Evolutionary conservation across 2,888 invertebrate species (phyloP).

Genomic region (Thysanoteuthis rhombus): DNA sequence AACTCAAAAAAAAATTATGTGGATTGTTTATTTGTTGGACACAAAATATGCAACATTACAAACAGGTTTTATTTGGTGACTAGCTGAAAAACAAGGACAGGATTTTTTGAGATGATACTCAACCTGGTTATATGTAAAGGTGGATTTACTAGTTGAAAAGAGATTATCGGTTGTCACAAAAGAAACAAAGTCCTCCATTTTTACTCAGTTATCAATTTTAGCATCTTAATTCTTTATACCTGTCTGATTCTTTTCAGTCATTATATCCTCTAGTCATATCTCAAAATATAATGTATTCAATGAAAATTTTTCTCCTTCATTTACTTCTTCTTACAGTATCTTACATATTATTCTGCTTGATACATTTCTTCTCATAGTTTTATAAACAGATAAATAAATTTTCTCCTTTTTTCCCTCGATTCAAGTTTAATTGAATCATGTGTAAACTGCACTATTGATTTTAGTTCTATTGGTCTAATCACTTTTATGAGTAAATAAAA

Average conservation of each 20-base stretch:
- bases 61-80: not conserved
- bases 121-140: not conserved
- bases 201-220: not conserved
- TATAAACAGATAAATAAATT: not conserved
- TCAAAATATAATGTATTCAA: not conserved
- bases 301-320: not conserved
- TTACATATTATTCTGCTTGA: not conserved
- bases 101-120: not conserved
- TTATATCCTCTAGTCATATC: not conserved
- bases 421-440: not conserved
- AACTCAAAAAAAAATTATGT: not conserved
- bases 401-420: not conserved
- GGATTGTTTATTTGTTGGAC: not conserved
- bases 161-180: not conserved
- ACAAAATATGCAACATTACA: not conserved
- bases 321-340: not conserved
- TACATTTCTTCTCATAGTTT: not conserved
- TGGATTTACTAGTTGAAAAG: not conserved
- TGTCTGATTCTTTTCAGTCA: not conserved
- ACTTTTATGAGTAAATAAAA: not conserved
- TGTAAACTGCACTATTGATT: not conserved
- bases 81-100: not conserved
- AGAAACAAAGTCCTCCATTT: not conserved
- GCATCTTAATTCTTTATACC: not conserved
- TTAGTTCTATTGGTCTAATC: not conserved